These are phyloP conservation scores for Drosophila leontia DNA, from an alignment of 1,140 invertebrate species.

Conservation along the genomic window DNA sequence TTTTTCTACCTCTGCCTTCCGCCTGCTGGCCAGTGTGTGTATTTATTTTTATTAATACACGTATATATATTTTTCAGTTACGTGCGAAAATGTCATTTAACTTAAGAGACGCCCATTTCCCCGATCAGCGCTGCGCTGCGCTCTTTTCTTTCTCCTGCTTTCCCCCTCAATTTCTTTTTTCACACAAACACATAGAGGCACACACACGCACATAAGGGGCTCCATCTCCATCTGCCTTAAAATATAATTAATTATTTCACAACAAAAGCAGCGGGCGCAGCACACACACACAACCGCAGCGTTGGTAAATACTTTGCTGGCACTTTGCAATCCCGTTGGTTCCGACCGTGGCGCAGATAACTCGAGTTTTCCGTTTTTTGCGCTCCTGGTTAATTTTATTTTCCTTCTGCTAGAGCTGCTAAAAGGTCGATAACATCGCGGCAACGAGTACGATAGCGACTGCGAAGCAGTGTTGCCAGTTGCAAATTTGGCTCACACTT, in stretches of 20 bases:
- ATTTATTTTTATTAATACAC: conserved; percentile 69
- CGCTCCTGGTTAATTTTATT: conserved; percentile 39
- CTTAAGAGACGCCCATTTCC: conserved; percentile 56
- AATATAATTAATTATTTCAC: conserved; percentile 43
- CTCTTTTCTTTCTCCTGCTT: conserved; percentile 32
- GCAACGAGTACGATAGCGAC: conserved; percentile 10
- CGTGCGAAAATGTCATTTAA: conserved; percentile 70
- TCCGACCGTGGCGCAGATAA: conserved; percentile 13
- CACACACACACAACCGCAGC: not conserved
- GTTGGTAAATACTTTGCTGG: not conserved
- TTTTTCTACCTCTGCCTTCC: conserved; percentile 43
- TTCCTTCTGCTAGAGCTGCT: conserved; percentile 28
- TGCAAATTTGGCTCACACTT: too few relatives aligned
- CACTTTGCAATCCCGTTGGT: conserved; percentile 23
- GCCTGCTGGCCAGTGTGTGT: conserved; percentile 60
- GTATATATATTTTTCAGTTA: conserved; percentile 66
- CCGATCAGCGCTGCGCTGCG: conserved; percentile 4
- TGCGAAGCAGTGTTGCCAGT: not conserved
- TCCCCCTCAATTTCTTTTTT: conserved; percentile 52
- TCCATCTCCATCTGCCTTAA: conserved; percentile 48
- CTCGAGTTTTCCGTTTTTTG: conserved; percentile 25
- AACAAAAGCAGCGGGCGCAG: conserved; percentile 7
- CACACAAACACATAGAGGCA: conserved; percentile 28
- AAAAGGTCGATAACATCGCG: not conserved
- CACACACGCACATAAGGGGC: conserved; percentile 25